Base-by-base conservation (phyloP, 2,888 invertebrate genomes). In the Clusia tigrina region DNA sequence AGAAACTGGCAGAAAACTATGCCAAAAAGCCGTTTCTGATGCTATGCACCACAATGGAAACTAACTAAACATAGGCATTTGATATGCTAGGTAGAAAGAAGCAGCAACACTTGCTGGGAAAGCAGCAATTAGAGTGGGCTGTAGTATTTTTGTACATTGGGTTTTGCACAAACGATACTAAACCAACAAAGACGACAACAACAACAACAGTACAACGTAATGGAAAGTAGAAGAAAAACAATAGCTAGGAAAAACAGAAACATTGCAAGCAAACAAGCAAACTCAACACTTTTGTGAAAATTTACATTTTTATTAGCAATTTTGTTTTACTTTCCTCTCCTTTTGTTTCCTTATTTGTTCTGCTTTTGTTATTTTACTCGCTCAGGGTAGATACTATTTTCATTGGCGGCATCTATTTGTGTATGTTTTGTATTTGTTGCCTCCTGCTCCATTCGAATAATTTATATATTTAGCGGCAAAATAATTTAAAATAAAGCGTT, bases 301-400 rank as follows among this genome's bases (percentile, higher is more conserved):
- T 62, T 62, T 62, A 52, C 62, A 62, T 62, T 62, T 62, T 57
- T 62, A 62, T 62, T 62, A 62, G 56, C 56, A 62, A 42, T 62
- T 53, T 17, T 42, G 42, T 32, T 26, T 53, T 42, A 17, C n/a
- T 42, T 48, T 18, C 20, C 22, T 48, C 22, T 48, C 15, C 6
- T 48, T 48, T 48, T 2, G 48, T 48, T 48, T 3, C 48, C 48
- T 48, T 42, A 17, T 42, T n/a, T 42, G 32, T 42, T 20, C 5
- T 48, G 22, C 5, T 15, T 15, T 48, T n/a, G n/a, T n/a, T n/a
- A n/a, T n/a, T n/a, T n/a, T n/a, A n/a, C n/a, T n/a, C n/a, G n/a
- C n/a, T n/a, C n/a, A n/a, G 15, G 42, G n/a, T 42, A 42, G n/a
- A 42, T 15, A n/a, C 42, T 42, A 42, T 42, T 42, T 10, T 10